These are phyloP conservation scores for Onychostoma macrolepis DNA, from an alignment of 2,113 vertebrate species.

Conservation along the genomic window DNA sequence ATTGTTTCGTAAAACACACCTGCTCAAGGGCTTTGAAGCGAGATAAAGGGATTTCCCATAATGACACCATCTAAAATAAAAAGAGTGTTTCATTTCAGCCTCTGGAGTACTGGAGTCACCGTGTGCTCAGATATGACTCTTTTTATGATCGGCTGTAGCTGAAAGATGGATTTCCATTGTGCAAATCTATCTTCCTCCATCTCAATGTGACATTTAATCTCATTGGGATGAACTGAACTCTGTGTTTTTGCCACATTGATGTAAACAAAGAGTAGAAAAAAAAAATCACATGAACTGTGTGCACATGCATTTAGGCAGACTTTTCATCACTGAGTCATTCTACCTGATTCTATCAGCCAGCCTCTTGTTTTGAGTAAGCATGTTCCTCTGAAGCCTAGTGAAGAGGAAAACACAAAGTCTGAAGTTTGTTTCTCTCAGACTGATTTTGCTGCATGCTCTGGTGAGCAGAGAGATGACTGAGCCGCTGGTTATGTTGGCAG, in stretches of 20 bases:
- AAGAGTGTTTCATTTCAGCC: conserved; percentile 53
- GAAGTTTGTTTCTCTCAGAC: conserved; percentile 20
- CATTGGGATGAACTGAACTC: not conserved
- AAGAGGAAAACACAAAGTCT: conserved; percentile 19
- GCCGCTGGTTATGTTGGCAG: conserved; percentile 53
- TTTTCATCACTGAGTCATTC: conserved; percentile 9
- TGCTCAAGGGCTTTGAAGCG: conserved; percentile 74
- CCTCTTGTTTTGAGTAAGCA: conserved; percentile 42
- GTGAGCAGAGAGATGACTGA: conserved; percentile 36
- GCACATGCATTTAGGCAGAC: no score
- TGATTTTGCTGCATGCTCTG: conserved; percentile 42
- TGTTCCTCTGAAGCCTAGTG: conserved; percentile 16
- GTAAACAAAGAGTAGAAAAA: not conserved
- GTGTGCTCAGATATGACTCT: conserved; percentile 19
- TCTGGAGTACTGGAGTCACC: conserved; percentile 14
- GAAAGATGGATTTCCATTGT: conserved; percentile 48
- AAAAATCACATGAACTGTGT: not conserved
- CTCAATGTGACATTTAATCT: conserved; percentile 42
- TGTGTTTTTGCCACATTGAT: not conserved
- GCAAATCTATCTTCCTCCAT: conserved; percentile 45
- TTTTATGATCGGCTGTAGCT: conserved; percentile 53
- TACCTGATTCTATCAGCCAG: conserved; percentile 19
- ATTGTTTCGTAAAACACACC: conserved; percentile 64
- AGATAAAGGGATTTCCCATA: conserved; percentile 73
- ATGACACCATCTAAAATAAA: conserved; percentile 68